Conservation (phyloP, 1,140 invertebrate genomes). For the Drosophila miranda region DNA sequence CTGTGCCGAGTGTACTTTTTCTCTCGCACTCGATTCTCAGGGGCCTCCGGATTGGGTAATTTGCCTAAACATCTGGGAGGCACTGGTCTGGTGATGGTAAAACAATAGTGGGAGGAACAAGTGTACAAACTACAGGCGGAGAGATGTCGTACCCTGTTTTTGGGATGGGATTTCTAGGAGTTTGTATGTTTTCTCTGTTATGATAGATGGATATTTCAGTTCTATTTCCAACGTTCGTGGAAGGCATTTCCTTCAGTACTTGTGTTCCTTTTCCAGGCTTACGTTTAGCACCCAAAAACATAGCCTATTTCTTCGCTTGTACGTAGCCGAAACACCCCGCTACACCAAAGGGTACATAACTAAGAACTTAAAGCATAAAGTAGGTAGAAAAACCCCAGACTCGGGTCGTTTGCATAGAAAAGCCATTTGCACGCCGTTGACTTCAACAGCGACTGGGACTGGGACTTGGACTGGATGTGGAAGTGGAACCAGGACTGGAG, state of each 20-base stretch:
- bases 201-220: no score
- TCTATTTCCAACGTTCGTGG: no score
- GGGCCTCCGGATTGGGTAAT: constrained; percentile 35
- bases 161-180: no score
- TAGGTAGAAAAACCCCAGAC: constrained; percentile 46
- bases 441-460: constrained; percentile 28
- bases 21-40: constrained; percentile 3
- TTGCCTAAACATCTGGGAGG: constrained; percentile 35
- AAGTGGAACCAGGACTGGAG: no score
- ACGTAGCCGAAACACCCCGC: background rate
- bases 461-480: no score
- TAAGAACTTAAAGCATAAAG: constrained; percentile 58
- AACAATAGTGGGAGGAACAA: background rate
- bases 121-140: background rate
- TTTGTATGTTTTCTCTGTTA: no score
- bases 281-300: no score
- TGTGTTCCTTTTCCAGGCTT: no score
- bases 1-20: constrained; percentile 9
- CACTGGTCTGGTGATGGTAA: background rate
- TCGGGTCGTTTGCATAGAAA: constrained; percentile 72
- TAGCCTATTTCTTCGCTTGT: no score
- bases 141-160: no score
- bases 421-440: constrained; percentile 76
- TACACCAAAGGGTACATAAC: constrained; percentile 18
- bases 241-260: no score